These are phyloP conservation scores for Cremastinae sp. DNA, from an alignment of 2,888 invertebrate genomes.

Conservation along the genomic window DNA sequence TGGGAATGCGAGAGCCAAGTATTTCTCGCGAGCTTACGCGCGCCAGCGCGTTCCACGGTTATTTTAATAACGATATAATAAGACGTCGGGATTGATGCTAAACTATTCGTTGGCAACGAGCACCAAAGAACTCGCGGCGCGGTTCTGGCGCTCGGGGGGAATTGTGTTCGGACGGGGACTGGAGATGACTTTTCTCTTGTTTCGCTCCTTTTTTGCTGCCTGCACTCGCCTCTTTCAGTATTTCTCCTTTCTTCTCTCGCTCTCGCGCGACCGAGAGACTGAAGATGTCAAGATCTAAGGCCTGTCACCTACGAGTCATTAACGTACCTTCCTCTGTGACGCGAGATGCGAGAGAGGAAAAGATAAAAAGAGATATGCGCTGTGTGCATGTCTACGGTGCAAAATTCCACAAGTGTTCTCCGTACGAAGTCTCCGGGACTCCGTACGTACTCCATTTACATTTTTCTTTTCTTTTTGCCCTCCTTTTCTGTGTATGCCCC, in stretches of 20 bases:
- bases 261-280: conserved; percentile 17
- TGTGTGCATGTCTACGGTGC: conserved; percentile 54
- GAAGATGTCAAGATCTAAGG: conserved; percentile 77
- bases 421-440: conserved; percentile 65
- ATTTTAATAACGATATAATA: conserved; percentile 81
- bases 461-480: conserved; percentile 5
- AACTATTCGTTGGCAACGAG: conserved; percentile 79
- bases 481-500: conserved; percentile 14
- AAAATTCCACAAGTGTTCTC: conserved; percentile 48
- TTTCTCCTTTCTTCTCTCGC: conserved; percentile 19
- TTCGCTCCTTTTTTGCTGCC: conserved; percentile 15
- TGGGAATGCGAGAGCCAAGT: conserved; percentile 45
- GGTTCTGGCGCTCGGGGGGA: conserved; percentile 54
- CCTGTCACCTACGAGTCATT: conserved; percentile 79
- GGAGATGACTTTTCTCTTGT: conserved; percentile 42
- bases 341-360: conserved; percentile 10
- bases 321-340: conserved; percentile 72
- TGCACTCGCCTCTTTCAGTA: conserved; percentile 8
- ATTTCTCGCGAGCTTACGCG: conserved; percentile 64
- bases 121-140: conserved; percentile 69
- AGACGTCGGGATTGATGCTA: conserved; percentile 80
- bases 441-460: conserved; percentile 19
- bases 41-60: conserved; percentile 72
- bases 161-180: conserved; percentile 60
- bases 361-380: conserved; percentile 34